phyloP scores from a whole-genome alignment of 1,140 invertebrate species.

The Drosophila chauvacae region DNA sequence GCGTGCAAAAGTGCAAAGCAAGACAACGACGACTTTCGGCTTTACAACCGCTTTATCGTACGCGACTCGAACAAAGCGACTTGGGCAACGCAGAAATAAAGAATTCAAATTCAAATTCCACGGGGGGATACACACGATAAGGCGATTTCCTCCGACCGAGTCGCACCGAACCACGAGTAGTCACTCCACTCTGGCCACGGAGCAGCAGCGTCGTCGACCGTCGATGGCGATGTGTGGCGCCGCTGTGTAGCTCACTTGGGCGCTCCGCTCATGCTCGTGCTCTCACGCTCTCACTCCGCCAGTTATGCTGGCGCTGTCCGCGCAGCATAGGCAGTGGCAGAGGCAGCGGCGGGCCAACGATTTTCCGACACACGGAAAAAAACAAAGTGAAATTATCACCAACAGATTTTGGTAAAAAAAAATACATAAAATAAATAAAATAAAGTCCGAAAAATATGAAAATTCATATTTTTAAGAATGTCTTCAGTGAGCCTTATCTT shows the following conservation, averaged over 20 bases:
- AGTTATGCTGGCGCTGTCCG: conserved; percentile 47
- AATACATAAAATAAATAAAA: not conserved
- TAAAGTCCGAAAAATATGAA: not conserved
- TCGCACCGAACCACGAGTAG: conserved; percentile 39
- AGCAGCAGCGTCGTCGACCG: conserved; percentile 37
- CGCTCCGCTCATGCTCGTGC: conserved; percentile 33
- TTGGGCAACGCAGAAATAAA: conserved; percentile 15
- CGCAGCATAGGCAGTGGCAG: conserved; percentile 39
- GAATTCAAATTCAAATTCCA: conserved; percentile 20
- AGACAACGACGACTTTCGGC: not conserved
- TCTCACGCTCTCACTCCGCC: conserved; percentile 50
- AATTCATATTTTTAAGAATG: not conserved
- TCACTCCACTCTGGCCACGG: conserved; percentile 32
- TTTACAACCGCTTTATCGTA: conserved; percentile 7
- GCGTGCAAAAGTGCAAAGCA: conserved; percentile 20
- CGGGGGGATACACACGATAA: conserved; percentile 49
- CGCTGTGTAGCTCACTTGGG: conserved; percentile 73
- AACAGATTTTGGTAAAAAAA: not conserved
- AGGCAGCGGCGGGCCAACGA: conserved; percentile 6
- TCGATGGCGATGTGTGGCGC: conserved; percentile 72
- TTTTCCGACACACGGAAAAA: not conserved
- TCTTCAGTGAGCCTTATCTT: conserved; percentile 1
- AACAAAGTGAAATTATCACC: not conserved
- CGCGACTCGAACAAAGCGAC: conserved; percentile 6
- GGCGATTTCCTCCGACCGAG: conserved; percentile 28